Evolutionary conservation across 2,888 invertebrate species (phyloP), one percentile per base, ranked within the genome.

Genomic region (Vanessa cardui): DNA sequence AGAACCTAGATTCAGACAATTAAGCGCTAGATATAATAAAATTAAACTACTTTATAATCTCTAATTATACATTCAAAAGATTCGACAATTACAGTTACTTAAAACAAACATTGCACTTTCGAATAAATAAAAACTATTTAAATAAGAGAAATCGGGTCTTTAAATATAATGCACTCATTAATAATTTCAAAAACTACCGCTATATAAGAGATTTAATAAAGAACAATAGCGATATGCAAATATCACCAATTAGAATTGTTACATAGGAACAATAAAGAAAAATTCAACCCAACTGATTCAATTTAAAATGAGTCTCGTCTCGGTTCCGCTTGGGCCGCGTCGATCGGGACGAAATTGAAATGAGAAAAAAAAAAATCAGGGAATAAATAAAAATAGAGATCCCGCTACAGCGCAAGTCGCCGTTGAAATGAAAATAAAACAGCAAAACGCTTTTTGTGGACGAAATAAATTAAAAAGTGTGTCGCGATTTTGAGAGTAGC

Each of bases 321-420:
- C 84, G 90, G 90, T 88, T 88, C 88, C 87, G 84, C 84, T 80
- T 82, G 84, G 87, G 82, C 83, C 86, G 85, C 86, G 89, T 87
- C 89, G 91, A 91, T 90, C 89, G 88, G 77, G 78, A 80, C 86
- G 84, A 89, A 91, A 92, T 89, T 90, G 88, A 91, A 92, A 92
- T 88, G 72, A 87, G 81, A 83, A 86, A 87, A 87, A 80, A 83
- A 78, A 77, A 76, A 5, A 75, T 80, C 45, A 46, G 33, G 59
- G 87, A 90, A 90, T 90, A 92, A 92, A 92, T 89, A 92, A 92
- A 92, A 92, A 92, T 92, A 92, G 91, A 91, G 88, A 90, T 87
- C 85, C 91, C 89, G 90, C 90, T 90, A 90, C 90, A 89, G 89
- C 88, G 90, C 91, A 92, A 92, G 91, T 92, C 91, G 87, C 87